A percentile compares a stretch with the other conserved stretches of the same genome.
Conservation (phyloP, 2,888 invertebrate genomes). For the Dascillus cervinus region DNA sequence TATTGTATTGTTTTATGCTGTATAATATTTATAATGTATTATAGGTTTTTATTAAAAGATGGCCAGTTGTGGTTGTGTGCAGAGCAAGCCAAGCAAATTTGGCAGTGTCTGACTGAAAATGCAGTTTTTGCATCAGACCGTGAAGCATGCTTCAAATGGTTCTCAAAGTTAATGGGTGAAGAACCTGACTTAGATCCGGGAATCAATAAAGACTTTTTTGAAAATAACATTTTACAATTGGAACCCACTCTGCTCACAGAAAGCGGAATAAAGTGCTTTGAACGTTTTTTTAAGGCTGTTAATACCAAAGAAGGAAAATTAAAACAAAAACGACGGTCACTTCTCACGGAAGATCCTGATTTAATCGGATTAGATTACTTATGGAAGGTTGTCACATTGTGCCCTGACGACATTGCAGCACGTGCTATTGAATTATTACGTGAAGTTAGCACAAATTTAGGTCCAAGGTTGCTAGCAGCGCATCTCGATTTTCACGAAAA, state of each 20-base stretch:
- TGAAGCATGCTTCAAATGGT: constrained; percentile 97
- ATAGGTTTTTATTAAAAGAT: constrained; percentile 83
- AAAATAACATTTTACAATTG: constrained; percentile 85
- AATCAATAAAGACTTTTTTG: constrained; percentile 92
- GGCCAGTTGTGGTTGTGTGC: constrained; percentile 95
- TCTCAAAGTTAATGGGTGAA: constrained; percentile 93
- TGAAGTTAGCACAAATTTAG: constrained; percentile 90
- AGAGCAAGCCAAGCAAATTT: constrained; percentile 94
- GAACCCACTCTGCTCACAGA: constrained; percentile 88
- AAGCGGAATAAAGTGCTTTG: constrained; percentile 87
- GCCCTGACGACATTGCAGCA: constrained; percentile 86
- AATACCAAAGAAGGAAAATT: constrained; percentile 92
- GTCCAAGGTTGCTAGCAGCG: constrained; percentile 72
- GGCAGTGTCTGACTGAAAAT: constrained; percentile 91
- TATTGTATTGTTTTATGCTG: too few relatives aligned
- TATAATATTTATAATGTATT: constrained; percentile 2
- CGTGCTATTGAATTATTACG: constrained; percentile 86
- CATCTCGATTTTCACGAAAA: constrained; percentile 82
- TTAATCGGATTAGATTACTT: constrained; percentile 94
- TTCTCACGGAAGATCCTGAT: constrained; percentile 88
- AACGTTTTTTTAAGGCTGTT: constrained; percentile 88
- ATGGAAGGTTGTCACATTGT: constrained; percentile 78
- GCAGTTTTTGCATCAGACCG: constrained; percentile 88
- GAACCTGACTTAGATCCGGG: constrained; percentile 96
- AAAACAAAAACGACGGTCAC: constrained; percentile 75